Evolutionary conservation across 1,140 invertebrate species (phyloP).

Genomic region (Drosophila oshimai): DNA sequence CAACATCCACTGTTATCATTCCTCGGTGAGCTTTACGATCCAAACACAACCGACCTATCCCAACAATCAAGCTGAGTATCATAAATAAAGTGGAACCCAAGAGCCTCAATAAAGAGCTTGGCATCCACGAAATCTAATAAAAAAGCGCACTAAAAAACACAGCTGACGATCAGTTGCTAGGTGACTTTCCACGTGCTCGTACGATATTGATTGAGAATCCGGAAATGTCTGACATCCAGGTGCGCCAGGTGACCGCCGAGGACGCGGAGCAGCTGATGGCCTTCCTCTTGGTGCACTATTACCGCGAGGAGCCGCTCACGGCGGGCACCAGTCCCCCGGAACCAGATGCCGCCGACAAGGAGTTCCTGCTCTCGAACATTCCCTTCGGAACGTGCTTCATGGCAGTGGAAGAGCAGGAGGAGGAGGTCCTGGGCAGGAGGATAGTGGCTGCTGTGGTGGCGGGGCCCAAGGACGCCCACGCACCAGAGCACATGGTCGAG

Average conservation of each 20-base stretch:
- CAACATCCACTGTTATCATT: no score
- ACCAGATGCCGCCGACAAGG: constrained; percentile 33
- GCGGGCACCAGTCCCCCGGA: constrained; percentile 38
- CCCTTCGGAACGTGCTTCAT: constrained; percentile 43
- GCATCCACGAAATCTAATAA: not conserved
- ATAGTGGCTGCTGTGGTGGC: constrained; percentile 55
- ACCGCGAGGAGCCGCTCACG: constrained; percentile 60
- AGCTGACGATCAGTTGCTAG: constrained; percentile 17
- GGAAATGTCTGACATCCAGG: constrained; percentile 1
- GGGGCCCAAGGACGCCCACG: constrained; percentile 38
- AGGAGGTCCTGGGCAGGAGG: not conserved
- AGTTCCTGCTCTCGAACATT: constrained; percentile 54
- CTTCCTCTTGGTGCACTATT: constrained; percentile 57
- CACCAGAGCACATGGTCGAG: not conserved
- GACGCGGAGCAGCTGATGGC: constrained; percentile 30
- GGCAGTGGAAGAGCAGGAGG: no score
- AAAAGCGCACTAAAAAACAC: no score
- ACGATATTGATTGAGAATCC: not conserved
- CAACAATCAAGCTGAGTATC: not conserved
- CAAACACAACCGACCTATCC: not conserved
- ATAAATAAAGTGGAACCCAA: no score
- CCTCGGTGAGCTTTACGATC: not conserved
- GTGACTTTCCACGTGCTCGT: constrained; percentile 3
- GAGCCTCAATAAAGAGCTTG: not conserved
- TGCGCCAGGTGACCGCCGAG: constrained; percentile 2